These are phyloP conservation scores for Caenorhabditis sp. DNA, from an alignment of 2,888 invertebrate species.

Conservation along the genomic window DNA sequence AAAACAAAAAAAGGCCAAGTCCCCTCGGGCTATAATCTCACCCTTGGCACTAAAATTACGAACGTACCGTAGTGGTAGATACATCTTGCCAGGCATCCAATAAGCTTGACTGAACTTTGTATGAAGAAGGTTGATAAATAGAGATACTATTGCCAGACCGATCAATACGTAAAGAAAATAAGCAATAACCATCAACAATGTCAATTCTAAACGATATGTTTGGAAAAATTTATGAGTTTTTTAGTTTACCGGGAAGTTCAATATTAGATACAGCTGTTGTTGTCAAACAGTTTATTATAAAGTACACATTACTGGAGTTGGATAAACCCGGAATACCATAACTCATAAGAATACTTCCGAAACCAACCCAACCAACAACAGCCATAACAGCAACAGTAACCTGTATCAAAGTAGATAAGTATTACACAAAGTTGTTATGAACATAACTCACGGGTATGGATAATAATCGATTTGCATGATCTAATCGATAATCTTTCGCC, in stretches of 20 bases:
- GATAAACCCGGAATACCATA: slow-evolving; percentile 70
- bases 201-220: slow-evolving; percentile 13
- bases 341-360: slow-evolving; percentile 70
- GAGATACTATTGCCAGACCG: slow-evolving; percentile 47
- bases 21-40: no score
- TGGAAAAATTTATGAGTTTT: neutral
- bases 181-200: slow-evolving; percentile 4
- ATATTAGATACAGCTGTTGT: slow-evolving; percentile 70
- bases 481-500: slow-evolving; percentile 41
- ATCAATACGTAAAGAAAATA: slow-evolving; percentile 39
- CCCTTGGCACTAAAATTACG: no score
- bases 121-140: slow-evolving; percentile 55
- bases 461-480: slow-evolving; percentile 42
- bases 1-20: no score
- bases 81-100: slow-evolving; percentile 51
- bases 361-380: slow-evolving; percentile 27
- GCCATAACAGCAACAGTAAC: slow-evolving; percentile 59
- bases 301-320: slow-evolving; percentile 71
- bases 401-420: neutral
- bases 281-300: slow-evolving; percentile 71
- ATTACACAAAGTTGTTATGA: no score
- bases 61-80: slow-evolving; percentile 38
- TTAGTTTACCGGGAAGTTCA: slow-evolving; percentile 33
- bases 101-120: slow-evolving; percentile 53
- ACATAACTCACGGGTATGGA: slow-evolving; percentile 52